A percentile compares a stretch with the other conserved stretches of the same genome.
Conservation (phyloP, 2,888 invertebrate genomes). For the Aporophyla lueneburgensis region DNA sequence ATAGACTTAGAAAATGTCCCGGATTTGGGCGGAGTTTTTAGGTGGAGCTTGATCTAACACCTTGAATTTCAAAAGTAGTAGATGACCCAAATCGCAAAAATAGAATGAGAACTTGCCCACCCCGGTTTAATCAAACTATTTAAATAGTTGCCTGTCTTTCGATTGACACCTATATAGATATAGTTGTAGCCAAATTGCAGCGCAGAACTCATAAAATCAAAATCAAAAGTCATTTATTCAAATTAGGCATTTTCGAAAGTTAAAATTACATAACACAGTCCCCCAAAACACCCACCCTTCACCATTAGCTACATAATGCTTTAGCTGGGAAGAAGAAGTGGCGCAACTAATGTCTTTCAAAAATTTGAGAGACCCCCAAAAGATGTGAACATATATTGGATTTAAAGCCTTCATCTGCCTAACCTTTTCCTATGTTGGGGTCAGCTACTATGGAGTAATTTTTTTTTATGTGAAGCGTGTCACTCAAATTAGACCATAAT, state of each 20-base stretch:
- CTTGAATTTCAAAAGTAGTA: not conserved
- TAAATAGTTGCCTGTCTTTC: too few relatives aligned
- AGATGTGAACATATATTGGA: not conserved
- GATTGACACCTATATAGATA: not conserved
- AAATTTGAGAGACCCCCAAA: not conserved
- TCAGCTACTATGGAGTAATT: too few relatives aligned
- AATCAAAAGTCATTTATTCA: too few relatives aligned
- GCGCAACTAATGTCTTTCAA: too few relatives aligned
- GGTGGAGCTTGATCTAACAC: not conserved
- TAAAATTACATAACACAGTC: too few relatives aligned
- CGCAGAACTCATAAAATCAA: not conserved
- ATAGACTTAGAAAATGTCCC: not conserved
- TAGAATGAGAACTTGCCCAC: not conserved
- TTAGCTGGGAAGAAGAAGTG: too few relatives aligned
- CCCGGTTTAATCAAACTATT: not conserved
- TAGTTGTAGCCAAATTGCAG: not conserved
- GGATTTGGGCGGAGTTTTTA: constrained; percentile 6
- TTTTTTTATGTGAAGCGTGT: not conserved
- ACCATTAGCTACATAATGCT: too few relatives aligned
- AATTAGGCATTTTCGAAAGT: too few relatives aligned
- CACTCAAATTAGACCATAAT: not conserved
- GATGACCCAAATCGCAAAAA: not conserved
- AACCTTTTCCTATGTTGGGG: too few relatives aligned
- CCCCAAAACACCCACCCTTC: too few relatives aligned
- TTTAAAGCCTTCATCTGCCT: not conserved